These are phyloP conservation scores for Arrhamphus sclerolepis DNA, from an alignment of 2,797 vertebrate species.

Conservation along the genomic window DNA sequence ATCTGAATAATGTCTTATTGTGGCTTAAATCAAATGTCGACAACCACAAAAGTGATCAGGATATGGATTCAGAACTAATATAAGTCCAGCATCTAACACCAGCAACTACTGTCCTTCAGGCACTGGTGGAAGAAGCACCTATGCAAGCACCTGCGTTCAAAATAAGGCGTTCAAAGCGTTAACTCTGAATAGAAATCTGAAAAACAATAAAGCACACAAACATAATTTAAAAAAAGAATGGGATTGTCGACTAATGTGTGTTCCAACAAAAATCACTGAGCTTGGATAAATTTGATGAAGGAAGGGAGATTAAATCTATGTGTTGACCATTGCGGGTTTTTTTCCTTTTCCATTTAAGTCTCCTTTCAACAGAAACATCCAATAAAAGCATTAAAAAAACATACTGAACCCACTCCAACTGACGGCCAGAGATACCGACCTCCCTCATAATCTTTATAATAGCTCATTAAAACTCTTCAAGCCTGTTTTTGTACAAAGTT, in stretches of 20 bases:
- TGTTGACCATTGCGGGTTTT: conserved; percentile 19
- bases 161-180: conserved; percentile 70
- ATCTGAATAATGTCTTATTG: conserved; percentile 1
- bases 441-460: conserved; percentile 16
- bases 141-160: conserved; percentile 53
- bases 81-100: not conserved
- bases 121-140: conserved; percentile 63
- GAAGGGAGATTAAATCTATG: conserved; percentile 15
- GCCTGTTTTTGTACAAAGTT: conserved; percentile 29
- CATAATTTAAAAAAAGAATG: conserved; percentile 5
- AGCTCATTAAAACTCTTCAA: conserved; percentile 21
- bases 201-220: conserved; percentile 20
- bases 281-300: conserved; percentile 1
- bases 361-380: not conserved
- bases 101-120: conserved; percentile 54
- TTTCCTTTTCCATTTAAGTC: not conserved
- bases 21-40: conserved; percentile 8
- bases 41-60: conserved; percentile 5
- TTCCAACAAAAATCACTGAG: not conserved
- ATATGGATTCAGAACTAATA: conserved; percentile 1
- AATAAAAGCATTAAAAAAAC: not conserved
- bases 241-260: conserved; percentile 24
- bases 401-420: conserved; percentile 5
- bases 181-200: conserved; percentile 18
- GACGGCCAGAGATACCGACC: not conserved